Evolutionary conservation across 2,888 invertebrate genomes (phyloP), one percentile per base, ranked within the genome.

Genomic region (Calameuta pallipes): DNA sequence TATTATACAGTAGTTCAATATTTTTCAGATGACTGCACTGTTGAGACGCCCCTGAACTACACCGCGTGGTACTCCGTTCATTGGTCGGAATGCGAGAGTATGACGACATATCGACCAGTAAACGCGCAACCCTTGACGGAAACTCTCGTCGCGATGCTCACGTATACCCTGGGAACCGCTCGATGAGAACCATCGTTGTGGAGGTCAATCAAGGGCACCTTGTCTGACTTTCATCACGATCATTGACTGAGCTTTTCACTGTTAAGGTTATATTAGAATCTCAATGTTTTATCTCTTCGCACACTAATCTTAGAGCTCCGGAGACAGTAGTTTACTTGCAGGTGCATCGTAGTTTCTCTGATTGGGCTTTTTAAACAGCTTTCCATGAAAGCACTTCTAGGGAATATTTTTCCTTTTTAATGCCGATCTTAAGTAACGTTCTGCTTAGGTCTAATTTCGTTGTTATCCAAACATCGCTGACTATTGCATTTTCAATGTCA

Each of bases 171-270:
- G 70, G 74, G 69, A 76, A 34, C 79, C 79, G 74, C 56, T 69
- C 13, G 36, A 74, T 89, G 89, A 88, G 88, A 85, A 85, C 81
- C 88, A 69, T 83, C 79, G 82, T 13, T 80, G 83, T 85, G 84
- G 84, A 87, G 90, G 88, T 88, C 87, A 83, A 69, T 77, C 88
- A 89, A 89, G 88, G 89, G 86, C 88, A 89, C 88, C 86, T 89
- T 83, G 82, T 74, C 74, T 80, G 88, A 88, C 87, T 88, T 89
- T 89, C 82, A 75, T 12, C 75, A 78, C 80, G 83, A 85, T 80
- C 83, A 81, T 80, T 71, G 68, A 56, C 56, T 56, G 56, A 73
- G 69, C 68, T 81, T 80, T 82, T 81, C 81, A 84, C 77, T 81
- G 81, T 79, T 80, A 84, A 82, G 83, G 81, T 77, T 56, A 56